Conservation (phyloP, 2,113 vertebrate genomes). For the Leptodactylus fuscus region DNA sequence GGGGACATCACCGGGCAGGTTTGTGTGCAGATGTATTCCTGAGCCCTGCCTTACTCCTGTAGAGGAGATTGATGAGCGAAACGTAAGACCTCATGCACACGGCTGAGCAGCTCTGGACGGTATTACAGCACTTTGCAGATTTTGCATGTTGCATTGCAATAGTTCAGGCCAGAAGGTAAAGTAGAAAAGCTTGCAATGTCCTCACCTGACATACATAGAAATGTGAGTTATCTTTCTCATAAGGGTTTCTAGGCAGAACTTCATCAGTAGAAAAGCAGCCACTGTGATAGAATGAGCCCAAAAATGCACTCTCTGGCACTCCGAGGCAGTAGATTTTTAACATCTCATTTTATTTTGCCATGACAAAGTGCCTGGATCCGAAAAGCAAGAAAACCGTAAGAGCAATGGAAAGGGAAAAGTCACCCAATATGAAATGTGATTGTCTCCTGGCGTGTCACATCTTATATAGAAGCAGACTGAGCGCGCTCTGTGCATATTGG, state of each 20-base stretch:
- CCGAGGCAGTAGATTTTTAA: constrained; percentile 45
- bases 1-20: background rate
- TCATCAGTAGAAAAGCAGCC: constrained; percentile 46
- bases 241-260: constrained; percentile 19
- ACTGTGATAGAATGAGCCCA: constrained; percentile 36
- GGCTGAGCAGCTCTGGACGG: background rate
- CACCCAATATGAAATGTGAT: constrained; percentile 32
- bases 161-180: background rate
- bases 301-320: constrained; percentile 33
- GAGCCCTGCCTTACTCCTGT: background rate
- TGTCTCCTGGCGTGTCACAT: background rate
- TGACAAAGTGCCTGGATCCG: constrained; percentile 44
- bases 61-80: background rate
- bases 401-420: background rate
- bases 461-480: background rate
- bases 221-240: constrained; percentile 16
- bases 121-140: too few species aligned
- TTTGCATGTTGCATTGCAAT: background rate
- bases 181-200: too few species aligned
- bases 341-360: constrained; percentile 42
- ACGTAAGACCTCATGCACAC: background rate
- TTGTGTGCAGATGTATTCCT: too few species aligned
- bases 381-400: constrained; percentile 21
- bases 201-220: background rate
- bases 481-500: background rate